Conservation (phyloP, 92 coral and sea anemone species). For the Epizoanthus illoricatus region DNA sequence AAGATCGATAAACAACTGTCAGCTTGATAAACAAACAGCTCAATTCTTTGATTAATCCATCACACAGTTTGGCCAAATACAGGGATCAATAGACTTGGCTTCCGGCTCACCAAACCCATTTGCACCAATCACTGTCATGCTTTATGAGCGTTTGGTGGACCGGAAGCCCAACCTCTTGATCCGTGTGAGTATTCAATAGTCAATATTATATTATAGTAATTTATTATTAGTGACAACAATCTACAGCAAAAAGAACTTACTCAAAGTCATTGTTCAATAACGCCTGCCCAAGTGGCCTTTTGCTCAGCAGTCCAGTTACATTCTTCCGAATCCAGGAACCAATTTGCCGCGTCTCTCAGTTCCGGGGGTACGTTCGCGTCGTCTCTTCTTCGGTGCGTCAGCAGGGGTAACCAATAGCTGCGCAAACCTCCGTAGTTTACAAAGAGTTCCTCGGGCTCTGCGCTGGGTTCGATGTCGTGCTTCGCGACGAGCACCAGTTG, state of each 20-base stretch:
- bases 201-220: conserved; percentile 1
- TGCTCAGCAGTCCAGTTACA: conserved; percentile 32
- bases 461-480: conserved; percentile 34
- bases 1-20: conserved; percentile 3
- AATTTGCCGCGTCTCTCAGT: conserved; percentile 32
- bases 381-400: conserved; percentile 33
- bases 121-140: conserved; percentile 5
- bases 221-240: conserved; percentile 9
- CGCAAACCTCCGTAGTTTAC: conserved; percentile 32
- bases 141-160: conserved; percentile 5
- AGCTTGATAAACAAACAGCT: conserved; percentile 3
- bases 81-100: conserved; percentile 5
- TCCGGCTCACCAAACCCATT: conserved; percentile 6
- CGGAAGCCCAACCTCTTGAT: conserved; percentile 6
- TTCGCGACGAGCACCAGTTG: conserved; percentile 34
- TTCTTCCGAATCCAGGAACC: conserved; percentile 32
- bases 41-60: conserved; percentile 2
- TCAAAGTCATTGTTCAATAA: conserved; percentile 30
- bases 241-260: conserved; percentile 31
- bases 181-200: conserved; percentile 4
- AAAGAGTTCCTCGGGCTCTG: conserved; percentile 33
- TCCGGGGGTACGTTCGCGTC: conserved; percentile 35
- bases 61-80: conserved; percentile 5
- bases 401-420: conserved; percentile 33
- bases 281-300: conserved; percentile 34